Evolutionary conservation across 2,888 invertebrate species (phyloP), one percentile per base, ranked within the genome.

Genomic region (Beris chalybata): DNA sequence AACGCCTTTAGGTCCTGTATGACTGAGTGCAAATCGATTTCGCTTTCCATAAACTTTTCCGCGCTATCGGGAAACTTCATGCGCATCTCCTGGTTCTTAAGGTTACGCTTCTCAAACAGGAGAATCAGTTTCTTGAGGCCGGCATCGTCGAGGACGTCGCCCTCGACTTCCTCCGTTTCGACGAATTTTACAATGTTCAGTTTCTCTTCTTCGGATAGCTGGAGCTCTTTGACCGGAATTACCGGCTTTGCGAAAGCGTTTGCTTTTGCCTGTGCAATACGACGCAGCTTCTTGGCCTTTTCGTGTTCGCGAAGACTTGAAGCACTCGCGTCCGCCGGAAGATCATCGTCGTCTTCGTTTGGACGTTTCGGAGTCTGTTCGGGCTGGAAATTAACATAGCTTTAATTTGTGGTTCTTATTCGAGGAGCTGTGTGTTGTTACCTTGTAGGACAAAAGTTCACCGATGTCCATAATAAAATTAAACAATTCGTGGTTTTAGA

Each of bases 1-100:
- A 99, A 85, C 4, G 90, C 91, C 82, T 98, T 94, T 78, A 99
- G 85, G 77, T 86, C 94, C 82, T 95, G 93, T 71, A 97, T 84
- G 5, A 90, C 89, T 74, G 92, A 92, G 80, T 95, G 93, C 67
- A 97, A 81, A 78, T 97, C 96, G 47, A 98, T 84, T 83, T 99
- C 99, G 67, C 97, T 97, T 74, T 99, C 91, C 90, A 99, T 97
- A 79, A 99, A 99, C 85, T 97, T 97, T 78, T 97, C 95, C 6
- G 97, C 95, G 74, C 91, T 89, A 77, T 97, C 98, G 0, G 97
- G 93, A 80, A 95, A 98, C 81, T 99, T 99, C 12, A 99, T 97
- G 71, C 99, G 86, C 92, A 97, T 93, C 82, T 99, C 98, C 78
- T 97, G 92, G 79, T 99, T 99, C 76, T 89, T 92, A 7, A 96